Evolutionary conservation across 2,888 invertebrate genomes (phyloP).

Genomic region (Ichneumon xanthorius): DNA sequence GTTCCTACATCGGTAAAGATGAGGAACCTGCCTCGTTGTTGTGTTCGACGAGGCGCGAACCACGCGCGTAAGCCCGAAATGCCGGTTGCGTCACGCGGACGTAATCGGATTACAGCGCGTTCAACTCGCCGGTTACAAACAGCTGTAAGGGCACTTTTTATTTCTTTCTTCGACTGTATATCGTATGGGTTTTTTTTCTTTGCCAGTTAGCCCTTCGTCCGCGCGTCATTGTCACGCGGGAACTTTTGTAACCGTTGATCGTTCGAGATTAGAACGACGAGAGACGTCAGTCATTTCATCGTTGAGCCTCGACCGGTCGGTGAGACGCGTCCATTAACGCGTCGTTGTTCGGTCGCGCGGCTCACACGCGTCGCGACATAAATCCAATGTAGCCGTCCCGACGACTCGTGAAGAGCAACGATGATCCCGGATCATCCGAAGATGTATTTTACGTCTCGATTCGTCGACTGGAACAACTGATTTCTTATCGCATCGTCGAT

Average conservation of each 20-base stretch:
- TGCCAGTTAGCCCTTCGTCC: background rate
- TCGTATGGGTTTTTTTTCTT: slow-evolving; percentile 26
- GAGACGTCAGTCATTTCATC: slow-evolving; percentile 45
- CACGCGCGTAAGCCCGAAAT: slow-evolving; percentile 25
- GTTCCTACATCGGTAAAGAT: slow-evolving; percentile 5
- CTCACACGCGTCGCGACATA: slow-evolving; percentile 16
- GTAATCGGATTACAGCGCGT: slow-evolving; percentile 69
- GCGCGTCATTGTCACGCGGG: slow-evolving; percentile 20
- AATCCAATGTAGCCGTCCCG: slow-evolving; percentile 3
- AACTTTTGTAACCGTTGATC: slow-evolving; percentile 40
- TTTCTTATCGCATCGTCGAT: background rate
- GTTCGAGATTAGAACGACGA: slow-evolving; percentile 57
- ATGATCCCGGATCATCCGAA: background rate
- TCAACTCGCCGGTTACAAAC: slow-evolving; percentile 64
- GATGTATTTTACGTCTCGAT: slow-evolving; percentile 13
- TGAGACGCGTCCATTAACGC: slow-evolving; percentile 64
- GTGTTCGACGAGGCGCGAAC: slow-evolving; percentile 34
- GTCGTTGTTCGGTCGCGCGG: slow-evolving; percentile 53
- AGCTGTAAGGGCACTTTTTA: slow-evolving; percentile 45
- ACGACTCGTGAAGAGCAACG: slow-evolving; percentile 11
- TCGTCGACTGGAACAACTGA: background rate
- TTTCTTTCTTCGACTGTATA: slow-evolving; percentile 43
- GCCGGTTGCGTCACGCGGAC: slow-evolving; percentile 66
- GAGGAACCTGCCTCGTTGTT: slow-evolving; percentile 2
- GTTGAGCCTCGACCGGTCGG: slow-evolving; percentile 18